Evolutionary conservation across 2,888 invertebrate species (phyloP).

Genomic region (Melinaea menophilus): DNA sequence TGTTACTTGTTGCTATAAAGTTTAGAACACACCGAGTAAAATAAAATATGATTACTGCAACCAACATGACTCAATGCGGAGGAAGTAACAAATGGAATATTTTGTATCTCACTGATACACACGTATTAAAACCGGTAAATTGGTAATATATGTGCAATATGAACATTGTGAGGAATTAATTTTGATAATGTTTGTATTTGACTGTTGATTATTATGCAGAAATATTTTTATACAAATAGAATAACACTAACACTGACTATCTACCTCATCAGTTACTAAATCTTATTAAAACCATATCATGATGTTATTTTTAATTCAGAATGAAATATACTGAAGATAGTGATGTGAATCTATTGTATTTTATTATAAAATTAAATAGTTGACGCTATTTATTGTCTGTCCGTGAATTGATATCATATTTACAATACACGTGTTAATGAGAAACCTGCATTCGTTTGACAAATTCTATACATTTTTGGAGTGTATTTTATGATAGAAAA

Average conservation of each 20-base stretch:
- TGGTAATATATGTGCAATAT: constrained; percentile 62
- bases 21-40: constrained; percentile 14
- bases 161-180: constrained; percentile 65
- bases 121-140: constrained; percentile 39
- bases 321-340: constrained; percentile 12
- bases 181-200: constrained; percentile 76
- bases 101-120: constrained; percentile 34
- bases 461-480: constrained; percentile 2
- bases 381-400: background rate
- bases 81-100: constrained; percentile 36
- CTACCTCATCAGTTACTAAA: constrained; percentile 71
- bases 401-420: background rate
- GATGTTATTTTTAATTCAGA: constrained; percentile 19
- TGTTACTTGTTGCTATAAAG: constrained; percentile 31
- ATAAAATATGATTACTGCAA: constrained; percentile 1
- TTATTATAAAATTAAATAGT: constrained; percentile 18
- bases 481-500: background rate
- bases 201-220: constrained; percentile 76
- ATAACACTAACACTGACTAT: constrained; percentile 63
- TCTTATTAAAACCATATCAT: constrained; percentile 29
- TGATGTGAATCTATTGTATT: constrained; percentile 13
- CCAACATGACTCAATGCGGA: background rate
- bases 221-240: constrained; percentile 76
- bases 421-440: constrained; percentile 17
- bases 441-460: constrained; percentile 13